Evolutionary conservation across 2,113 vertebrate species (phyloP).

Genomic region (Camelus dromedarius): DNA sequence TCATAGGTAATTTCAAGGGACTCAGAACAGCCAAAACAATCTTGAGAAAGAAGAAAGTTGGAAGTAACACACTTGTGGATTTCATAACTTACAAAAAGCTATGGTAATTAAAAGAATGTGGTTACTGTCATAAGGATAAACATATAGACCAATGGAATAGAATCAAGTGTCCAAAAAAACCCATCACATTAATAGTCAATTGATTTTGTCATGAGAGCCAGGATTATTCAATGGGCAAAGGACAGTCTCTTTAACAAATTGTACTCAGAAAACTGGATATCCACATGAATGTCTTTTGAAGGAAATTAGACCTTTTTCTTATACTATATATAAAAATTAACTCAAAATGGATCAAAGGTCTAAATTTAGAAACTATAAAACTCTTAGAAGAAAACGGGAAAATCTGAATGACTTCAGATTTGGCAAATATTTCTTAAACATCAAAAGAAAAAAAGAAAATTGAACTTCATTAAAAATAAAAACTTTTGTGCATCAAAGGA

Average conservation of each 20-base stretch:
- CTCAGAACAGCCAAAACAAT: neutral
- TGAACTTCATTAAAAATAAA: neutral
- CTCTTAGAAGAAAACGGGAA: neutral
- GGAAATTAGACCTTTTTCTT: neutral
- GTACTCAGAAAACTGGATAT: neutral
- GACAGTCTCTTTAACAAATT: neutral
- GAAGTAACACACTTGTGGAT: neutral
- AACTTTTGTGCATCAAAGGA: neutral
- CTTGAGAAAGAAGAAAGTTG: neutral
- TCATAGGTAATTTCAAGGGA: neutral
- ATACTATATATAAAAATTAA: neutral
- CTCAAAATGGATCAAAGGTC: neutral
- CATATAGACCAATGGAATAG: neutral
- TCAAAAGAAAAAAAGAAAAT: neutral
- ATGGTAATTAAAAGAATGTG: neutral
- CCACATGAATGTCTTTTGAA: neutral
- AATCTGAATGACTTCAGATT: neutral
- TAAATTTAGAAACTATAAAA: neutral
- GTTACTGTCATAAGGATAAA: neutral
- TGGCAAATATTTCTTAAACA: neutral
- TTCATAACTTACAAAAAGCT: neutral
- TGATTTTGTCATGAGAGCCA: neutral
- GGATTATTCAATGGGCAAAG: neutral
- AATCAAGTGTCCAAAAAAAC: neutral
- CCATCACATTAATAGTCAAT: neutral